These are phyloP conservation scores for Botrylloides violaceus DNA, from an alignment of 23 tunicate species.

Conservation along the genomic window DNA sequence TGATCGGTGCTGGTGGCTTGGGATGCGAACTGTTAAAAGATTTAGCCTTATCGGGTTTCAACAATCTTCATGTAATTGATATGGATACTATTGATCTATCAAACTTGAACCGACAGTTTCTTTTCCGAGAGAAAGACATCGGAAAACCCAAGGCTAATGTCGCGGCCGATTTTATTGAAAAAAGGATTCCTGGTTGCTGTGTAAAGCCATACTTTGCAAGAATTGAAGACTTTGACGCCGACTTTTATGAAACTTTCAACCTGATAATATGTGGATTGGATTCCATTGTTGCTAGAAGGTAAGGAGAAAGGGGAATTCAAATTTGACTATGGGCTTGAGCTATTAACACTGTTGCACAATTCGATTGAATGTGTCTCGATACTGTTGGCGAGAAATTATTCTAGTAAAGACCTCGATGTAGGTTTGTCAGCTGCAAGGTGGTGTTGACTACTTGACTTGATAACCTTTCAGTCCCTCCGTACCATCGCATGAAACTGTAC, in stretches of 20 bases:
- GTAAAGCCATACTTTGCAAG: constrained; percentile 70
- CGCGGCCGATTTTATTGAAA: constrained; percentile 80
- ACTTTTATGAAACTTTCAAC: constrained; percentile 73
- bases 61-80: constrained; percentile 81
- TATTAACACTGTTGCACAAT: too few species aligned
- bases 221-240: constrained; percentile 83
- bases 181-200: constrained; percentile 60
- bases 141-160: constrained; percentile 74
- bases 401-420: too few species aligned
- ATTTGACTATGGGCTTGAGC: too few species aligned
- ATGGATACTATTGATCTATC: constrained; percentile 98
- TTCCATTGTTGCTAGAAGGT: constrained; percentile 76
- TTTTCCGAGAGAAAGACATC: constrained; percentile 72
- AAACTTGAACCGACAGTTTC: constrained; percentile 83
- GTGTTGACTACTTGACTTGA: too few species aligned
- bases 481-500: too few species aligned
- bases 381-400: too few species aligned
- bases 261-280: constrained; percentile 84
- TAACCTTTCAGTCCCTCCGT: too few species aligned
- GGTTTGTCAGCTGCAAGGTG: too few species aligned
- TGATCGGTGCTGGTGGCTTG: constrained; percentile 94
- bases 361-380: too few species aligned
- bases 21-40: constrained; percentile 94
- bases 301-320: too few species aligned
- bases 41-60: constrained; percentile 57